Conservation (phyloP, 92 coral and sea anemone species). For the Heliopora coerulea region DNA sequence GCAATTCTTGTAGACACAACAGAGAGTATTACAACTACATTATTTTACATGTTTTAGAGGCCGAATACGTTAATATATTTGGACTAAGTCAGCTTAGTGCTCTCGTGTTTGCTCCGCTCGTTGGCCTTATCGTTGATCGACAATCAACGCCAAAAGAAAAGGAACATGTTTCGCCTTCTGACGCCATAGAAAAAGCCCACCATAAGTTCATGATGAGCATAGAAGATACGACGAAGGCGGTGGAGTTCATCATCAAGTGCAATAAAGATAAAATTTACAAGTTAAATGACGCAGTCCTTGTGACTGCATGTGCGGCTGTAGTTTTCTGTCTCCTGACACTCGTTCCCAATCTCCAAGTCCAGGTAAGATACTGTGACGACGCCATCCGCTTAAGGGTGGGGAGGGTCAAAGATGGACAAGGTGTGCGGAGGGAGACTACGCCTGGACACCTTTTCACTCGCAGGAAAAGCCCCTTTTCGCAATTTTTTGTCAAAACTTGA, state of each 20-base stretch:
- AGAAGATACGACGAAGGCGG: conserved; percentile 21
- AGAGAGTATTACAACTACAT: too few species aligned
- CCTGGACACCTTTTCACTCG: too few species aligned
- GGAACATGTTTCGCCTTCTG: conserved; percentile 5
- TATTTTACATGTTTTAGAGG: conserved; percentile 22
- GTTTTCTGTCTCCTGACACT: conserved; percentile 25
- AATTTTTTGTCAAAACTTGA: too few species aligned
- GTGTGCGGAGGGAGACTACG: too few species aligned
- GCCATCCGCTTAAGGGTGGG: too few species aligned
- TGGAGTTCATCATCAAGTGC: conserved; percentile 27
- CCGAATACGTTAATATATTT: conserved; percentile 22
- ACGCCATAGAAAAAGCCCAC: conserved; percentile 16
- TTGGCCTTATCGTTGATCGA: conserved; percentile 30
- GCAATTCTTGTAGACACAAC: too few species aligned
- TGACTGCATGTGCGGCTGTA: conserved; percentile 15
- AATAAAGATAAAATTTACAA: conserved; percentile 11
- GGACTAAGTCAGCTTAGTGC: conserved; percentile 34
- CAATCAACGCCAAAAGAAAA: not conserved
- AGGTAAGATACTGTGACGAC: too few species aligned
- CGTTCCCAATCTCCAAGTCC: conserved; percentile 14
- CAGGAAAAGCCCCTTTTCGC: too few species aligned
- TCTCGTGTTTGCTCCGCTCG: conserved; percentile 11
- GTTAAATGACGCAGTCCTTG: conserved; percentile 28
- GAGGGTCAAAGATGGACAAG: too few species aligned
- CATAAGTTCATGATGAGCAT: conserved; percentile 36